A percentile compares a stretch with the other conserved stretches of the same genome.
Conservation (phyloP, 2,113 vertebrate species). For the Gymnogyps californianus region DNA sequence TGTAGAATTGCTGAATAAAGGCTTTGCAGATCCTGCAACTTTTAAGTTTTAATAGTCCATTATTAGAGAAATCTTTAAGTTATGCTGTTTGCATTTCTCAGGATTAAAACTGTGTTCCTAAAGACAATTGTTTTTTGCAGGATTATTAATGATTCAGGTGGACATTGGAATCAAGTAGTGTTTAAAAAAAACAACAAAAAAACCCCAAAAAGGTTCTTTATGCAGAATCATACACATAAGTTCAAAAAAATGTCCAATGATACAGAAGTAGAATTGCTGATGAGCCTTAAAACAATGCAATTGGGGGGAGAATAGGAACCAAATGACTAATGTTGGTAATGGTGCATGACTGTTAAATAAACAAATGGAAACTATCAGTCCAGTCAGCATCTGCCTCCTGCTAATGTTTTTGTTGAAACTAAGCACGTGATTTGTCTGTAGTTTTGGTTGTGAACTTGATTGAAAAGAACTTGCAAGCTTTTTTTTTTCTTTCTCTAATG, state of each 20-base stretch:
- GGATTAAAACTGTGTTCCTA: neutral
- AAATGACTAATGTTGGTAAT: conserved; percentile 7
- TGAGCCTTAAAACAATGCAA: neutral
- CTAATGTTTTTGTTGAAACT: conserved; percentile 41
- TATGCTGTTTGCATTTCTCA: neutral
- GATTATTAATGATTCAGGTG: neutral
- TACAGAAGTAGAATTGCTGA: neutral
- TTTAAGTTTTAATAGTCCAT: neutral
- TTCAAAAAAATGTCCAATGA: neutral
- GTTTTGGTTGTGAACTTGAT: neutral
- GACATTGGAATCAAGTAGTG: neutral
- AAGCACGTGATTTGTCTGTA: conserved; percentile 2
- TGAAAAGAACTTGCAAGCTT: neutral
- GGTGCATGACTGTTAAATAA: conserved; percentile 34
- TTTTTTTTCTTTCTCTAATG: neutral
- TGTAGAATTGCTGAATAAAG: neutral
- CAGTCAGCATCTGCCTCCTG: conserved; percentile 38
- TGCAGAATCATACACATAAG: neutral
- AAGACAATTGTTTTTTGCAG: neutral
- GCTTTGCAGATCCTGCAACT: neutral
- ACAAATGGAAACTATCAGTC: conserved; percentile 45
- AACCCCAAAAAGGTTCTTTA: neutral
- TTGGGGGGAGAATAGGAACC: neutral
- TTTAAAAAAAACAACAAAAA: neutral
- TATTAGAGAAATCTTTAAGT: neutral